A percentile compares a stretch with the other conserved stretches of the same genome.
These are phyloP conservation scores for Pygoscelis antarcticus DNA, from an alignment of 2,113 vertebrate genomes.

Conservation along the genomic window DNA sequence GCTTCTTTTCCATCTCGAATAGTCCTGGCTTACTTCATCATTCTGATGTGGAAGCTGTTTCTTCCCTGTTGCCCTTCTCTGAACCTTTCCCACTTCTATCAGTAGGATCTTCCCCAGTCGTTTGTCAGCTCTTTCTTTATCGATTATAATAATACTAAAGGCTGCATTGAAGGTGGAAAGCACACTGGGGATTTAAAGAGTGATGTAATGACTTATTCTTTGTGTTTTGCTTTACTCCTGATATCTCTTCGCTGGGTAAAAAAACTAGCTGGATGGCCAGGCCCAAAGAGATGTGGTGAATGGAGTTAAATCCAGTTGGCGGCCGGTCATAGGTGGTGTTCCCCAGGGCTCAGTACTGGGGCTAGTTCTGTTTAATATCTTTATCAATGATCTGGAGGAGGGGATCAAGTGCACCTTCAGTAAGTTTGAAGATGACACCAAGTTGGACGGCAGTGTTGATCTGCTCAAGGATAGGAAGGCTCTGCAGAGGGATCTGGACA, in stretches of 20 bases:
- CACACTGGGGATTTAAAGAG: not conserved
- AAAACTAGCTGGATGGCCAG: no score
- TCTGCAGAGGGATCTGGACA: no score
- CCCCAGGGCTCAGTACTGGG: no score
- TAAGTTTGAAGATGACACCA: no score
- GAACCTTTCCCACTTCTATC: not conserved
- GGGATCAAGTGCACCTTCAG: no score
- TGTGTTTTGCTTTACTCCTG: not conserved
- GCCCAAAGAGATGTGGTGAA: no score
- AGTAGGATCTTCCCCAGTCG: not conserved
- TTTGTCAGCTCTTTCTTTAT: not conserved
- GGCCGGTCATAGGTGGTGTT: no score
- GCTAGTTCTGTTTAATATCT: no score
- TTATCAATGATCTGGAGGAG: no score
- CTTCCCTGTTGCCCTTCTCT: not conserved
- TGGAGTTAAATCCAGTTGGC: no score
- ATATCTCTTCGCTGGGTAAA: not conserved
- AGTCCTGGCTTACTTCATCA: fast-evolving
- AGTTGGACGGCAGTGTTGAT: no score
- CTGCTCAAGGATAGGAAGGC: no score
- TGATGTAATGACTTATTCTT: not conserved
- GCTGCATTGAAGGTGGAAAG: not conserved
- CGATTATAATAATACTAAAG: not conserved
- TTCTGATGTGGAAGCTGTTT: not conserved
- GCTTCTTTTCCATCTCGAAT: not conserved